Conservation (phyloP, 2,888 invertebrate genomes). For the Tenthredo amoena region DNA sequence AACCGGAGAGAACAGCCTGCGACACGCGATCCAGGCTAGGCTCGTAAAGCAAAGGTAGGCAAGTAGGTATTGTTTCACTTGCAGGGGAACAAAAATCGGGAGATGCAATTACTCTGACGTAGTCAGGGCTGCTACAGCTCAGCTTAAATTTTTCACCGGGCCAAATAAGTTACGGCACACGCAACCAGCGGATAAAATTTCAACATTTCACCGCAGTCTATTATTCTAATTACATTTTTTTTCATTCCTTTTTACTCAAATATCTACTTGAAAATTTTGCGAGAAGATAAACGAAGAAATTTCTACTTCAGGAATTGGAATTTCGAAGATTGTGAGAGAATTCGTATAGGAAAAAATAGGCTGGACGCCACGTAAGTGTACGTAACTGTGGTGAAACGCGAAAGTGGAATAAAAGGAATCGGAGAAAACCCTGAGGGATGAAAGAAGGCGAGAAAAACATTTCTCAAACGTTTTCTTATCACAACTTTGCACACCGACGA, state of each 20-base stretch:
- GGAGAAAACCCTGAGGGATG: not conserved
- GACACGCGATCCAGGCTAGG: slow-evolving; percentile 22
- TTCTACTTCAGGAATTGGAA: not conserved
- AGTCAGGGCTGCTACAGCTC: not conserved
- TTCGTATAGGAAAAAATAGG: too few relatives aligned
- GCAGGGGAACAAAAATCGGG: slow-evolving; percentile 6
- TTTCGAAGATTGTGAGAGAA: too few relatives aligned
- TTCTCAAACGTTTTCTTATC: not conserved
- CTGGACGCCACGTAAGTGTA: not conserved
- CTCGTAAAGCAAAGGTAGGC: slow-evolving; percentile 26
- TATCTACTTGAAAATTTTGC: not conserved
- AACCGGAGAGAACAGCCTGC: slow-evolving; percentile 25
- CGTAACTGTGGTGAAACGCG: not conserved
- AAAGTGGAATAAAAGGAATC: not conserved
- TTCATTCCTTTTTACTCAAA: not conserved
- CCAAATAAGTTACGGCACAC: slow-evolving; percentile 22
- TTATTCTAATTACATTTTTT: not conserved
- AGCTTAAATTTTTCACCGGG: not conserved
- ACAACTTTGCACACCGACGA: not conserved
- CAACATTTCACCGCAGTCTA: not conserved
- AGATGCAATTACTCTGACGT: slow-evolving; percentile 38
- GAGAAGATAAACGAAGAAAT: not conserved
- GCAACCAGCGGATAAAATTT: slow-evolving; percentile 11
- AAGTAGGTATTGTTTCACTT: slow-evolving; percentile 37
- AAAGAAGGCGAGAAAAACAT: not conserved